Percentiles rank a stretch among this genome's conserved stretches.
phyloP scores from a whole-genome alignment of 2,797 vertebrate genomes.

The Eutrigla gurnardus region DNA sequence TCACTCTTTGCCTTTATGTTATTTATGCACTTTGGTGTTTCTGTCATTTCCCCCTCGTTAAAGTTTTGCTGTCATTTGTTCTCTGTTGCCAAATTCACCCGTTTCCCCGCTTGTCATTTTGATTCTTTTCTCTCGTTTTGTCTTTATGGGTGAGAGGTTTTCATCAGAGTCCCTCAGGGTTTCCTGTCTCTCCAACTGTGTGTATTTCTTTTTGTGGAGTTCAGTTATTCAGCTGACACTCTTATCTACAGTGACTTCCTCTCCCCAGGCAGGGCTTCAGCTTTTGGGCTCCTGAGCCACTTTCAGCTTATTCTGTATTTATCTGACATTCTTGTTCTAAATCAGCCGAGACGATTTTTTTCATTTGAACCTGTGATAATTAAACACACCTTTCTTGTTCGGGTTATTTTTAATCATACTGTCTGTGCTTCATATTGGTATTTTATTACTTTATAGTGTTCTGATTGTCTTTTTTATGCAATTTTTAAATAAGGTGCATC shows the following conservation, averaged over 20 bases:
- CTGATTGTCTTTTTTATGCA: not conserved
- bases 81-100: conserved; percentile 33
- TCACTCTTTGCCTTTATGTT: conserved; percentile 29
- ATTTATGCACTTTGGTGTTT: conserved; percentile 55
- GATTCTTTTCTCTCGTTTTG: conserved; percentile 40
- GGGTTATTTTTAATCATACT: conserved; percentile 32
- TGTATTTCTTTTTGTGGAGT: conserved; percentile 28
- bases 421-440: not conserved
- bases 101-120: conserved; percentile 44
- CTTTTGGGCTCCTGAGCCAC: conserved; percentile 14
- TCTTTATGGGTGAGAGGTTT: conserved; percentile 51
- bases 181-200: conserved; percentile 50
- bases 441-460: conserved; percentile 3
- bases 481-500: conserved; percentile 10
- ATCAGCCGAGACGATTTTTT: conserved; percentile 15
- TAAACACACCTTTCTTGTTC: conserved; percentile 9
- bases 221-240: conserved; percentile 45
- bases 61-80: conserved; percentile 40
- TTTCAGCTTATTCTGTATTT: conserved; percentile 25
- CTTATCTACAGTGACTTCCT: conserved; percentile 39
- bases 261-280: conserved; percentile 36
- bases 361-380: conserved; percentile 30
- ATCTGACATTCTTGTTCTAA: conserved; percentile 27
- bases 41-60: conserved; percentile 28
- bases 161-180: conserved; percentile 56